Evolutionary conservation across 35 echinoderm and acorn worm genomes (phyloP).

Genomic region (Hemicentrotus pulcherrimus): DNA sequence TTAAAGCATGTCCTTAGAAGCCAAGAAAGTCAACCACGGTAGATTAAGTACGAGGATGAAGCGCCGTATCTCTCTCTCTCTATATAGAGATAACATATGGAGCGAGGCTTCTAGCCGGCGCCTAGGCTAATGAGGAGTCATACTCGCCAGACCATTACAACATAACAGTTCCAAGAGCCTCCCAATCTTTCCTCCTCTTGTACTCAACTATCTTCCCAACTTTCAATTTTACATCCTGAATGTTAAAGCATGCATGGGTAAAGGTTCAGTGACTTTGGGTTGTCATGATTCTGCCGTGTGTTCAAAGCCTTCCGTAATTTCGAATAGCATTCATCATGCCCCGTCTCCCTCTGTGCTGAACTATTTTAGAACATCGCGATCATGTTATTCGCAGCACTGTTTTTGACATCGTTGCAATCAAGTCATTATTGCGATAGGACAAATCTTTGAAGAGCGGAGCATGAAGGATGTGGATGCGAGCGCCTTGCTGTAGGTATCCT

Average conservation of each 20-base stretch:
- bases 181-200: neutral
- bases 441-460: neutral
- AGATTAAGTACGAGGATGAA: conserved; percentile 25
- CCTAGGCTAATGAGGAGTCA: conserved; percentile 22
- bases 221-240: conserved; percentile 7
- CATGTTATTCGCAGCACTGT: neutral
- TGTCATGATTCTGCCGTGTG: neutral
- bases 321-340: neutral
- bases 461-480: neutral
- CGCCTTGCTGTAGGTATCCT: neutral
- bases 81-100: conserved; percentile 44
- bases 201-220: neutral
- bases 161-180: conserved; percentile 30
- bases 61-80: conserved; percentile 15
- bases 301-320: neutral
- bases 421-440: neutral
- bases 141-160: conserved; percentile 21
- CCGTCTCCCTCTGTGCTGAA: neutral
- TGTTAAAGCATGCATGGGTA: neutral
- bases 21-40: neutral
- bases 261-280: neutral
- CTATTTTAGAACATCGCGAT: neutral
- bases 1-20: conserved; percentile 20
- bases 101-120: conserved; percentile 15
- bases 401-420: neutral